Conservation (phyloP, 2,888 invertebrate genomes). For the Ophraella communa region DNA sequence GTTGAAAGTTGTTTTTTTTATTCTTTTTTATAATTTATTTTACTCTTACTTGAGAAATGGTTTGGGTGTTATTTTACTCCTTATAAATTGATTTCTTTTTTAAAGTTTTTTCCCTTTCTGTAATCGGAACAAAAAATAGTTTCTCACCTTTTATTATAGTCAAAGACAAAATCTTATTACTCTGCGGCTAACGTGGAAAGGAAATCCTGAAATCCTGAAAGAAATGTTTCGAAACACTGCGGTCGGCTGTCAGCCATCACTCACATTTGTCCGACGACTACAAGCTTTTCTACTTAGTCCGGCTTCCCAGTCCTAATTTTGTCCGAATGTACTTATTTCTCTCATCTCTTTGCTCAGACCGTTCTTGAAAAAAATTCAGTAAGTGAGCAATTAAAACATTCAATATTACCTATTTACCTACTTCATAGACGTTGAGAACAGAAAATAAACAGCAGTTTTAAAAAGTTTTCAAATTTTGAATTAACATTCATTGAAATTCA, state of each 20-base stretch:
- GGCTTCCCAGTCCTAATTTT: constrained; percentile 58
- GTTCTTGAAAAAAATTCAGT: not conserved
- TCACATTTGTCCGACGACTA: constrained; percentile 59
- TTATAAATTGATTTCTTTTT: too few relatives aligned
- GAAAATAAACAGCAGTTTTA: too few relatives aligned
- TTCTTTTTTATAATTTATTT: too few relatives aligned
- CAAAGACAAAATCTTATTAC: not conserved
- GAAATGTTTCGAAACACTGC: constrained; percentile 39
- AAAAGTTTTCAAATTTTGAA: too few relatives aligned
- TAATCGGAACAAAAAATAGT: too few relatives aligned
- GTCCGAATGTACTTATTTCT: constrained; percentile 31
- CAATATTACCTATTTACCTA: too few relatives aligned
- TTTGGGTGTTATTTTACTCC: too few relatives aligned
- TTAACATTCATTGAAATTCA: too few relatives aligned
- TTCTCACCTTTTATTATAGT: not conserved
- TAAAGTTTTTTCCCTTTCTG: too few relatives aligned
- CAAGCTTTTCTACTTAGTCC: constrained; percentile 62
- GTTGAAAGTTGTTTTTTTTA: too few relatives aligned
- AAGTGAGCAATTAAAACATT: not conserved
- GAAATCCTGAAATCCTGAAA: not conserved
- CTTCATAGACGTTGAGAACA: too few relatives aligned
- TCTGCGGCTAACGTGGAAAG: not conserved
- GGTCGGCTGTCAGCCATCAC: constrained; percentile 62
- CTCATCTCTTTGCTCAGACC: constrained; percentile 23
- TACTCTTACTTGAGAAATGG: too few relatives aligned